Evolutionary conservation across 2,797 vertebrate species (phyloP), one percentile per base, ranked within the genome.

Genomic region (Xenopus petersii): DNA sequence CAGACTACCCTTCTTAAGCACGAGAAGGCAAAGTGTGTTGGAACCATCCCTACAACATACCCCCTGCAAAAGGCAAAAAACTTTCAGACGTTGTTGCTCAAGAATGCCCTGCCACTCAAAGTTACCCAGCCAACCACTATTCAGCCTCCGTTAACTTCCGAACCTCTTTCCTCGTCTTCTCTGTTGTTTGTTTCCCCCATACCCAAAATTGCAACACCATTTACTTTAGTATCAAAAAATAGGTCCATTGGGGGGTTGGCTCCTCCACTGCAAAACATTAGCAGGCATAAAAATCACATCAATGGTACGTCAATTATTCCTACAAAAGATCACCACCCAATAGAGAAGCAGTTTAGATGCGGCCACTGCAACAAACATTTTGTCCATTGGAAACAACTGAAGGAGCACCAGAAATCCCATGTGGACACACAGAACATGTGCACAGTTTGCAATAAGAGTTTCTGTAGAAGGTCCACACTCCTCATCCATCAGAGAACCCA

Each of bases 341-440:
- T 59, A 48, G 73, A 75, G 59, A 75, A 61, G 48, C 73, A 65
- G 0, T 64, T 56, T n/a, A 69, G 26, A 17, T 75, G 73, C 17
- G 6, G 4, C 6, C 26, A 15, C 2, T 75, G 73, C 30, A 60
- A 75, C 7, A 69, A 68, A n/a, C 12, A 47, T 15, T 75, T 69
- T 42, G 36, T 42, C 36, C 73, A 42, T 42, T 42, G 36, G 36
- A 42, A 42, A 42, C 36, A 42, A 42, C 36, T 42, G 36, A 42
- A 42, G 36, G 36, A 42, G 36, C 36, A 42, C 36, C 36, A 42
- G 36, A 42, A 42, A 42, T 42, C 36, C 5, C 36, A 42, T 9
- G 36, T 42, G 36, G 36, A 42, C 36, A 42, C 36, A 42, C 36
- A 42, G 36, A 42, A 42, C 36, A 65, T 7, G 63, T 73, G 5